These are phyloP conservation scores for Ciconia maguari DNA, from an alignment of 2,113 vertebrate species.

Conservation along the genomic window DNA sequence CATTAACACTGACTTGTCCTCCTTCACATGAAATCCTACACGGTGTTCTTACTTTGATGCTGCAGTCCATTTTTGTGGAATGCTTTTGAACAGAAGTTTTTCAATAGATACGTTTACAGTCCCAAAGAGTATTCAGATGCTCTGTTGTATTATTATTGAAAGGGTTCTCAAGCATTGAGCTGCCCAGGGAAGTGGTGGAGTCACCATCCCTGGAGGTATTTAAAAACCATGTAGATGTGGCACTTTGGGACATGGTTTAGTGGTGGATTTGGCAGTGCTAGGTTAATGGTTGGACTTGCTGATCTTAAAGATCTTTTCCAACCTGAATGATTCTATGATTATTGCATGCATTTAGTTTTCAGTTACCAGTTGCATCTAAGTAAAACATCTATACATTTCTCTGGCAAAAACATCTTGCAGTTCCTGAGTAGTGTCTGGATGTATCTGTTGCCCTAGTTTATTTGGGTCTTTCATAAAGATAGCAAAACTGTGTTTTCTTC, in stretches of 20 bases:
- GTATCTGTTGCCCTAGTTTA: background rate
- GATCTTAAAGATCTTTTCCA: no score
- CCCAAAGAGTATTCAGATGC: background rate
- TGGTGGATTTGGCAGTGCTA: no score
- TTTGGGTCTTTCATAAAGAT: conserved; percentile 15
- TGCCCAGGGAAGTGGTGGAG: no score
- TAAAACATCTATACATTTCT: background rate
- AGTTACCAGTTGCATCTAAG: background rate
- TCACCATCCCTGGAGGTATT: no score
- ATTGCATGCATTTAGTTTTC: background rate
- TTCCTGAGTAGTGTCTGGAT: background rate
- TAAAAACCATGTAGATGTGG: no score
- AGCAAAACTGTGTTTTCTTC: conserved; percentile 36
- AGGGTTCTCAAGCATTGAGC: no score
- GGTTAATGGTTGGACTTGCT: no score
- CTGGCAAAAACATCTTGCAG: background rate
- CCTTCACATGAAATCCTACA: background rate
- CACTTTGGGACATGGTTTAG: no score
- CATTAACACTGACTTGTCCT: background rate
- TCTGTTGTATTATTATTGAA: background rate
- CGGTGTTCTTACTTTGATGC: background rate
- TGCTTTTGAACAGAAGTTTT: background rate
- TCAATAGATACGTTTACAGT: background rate
- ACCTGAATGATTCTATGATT: no score
- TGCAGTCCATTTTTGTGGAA: background rate